Evolutionary conservation across 2,113 vertebrate species (phyloP).

Genomic region (Peromyscus maniculatus): DNA sequence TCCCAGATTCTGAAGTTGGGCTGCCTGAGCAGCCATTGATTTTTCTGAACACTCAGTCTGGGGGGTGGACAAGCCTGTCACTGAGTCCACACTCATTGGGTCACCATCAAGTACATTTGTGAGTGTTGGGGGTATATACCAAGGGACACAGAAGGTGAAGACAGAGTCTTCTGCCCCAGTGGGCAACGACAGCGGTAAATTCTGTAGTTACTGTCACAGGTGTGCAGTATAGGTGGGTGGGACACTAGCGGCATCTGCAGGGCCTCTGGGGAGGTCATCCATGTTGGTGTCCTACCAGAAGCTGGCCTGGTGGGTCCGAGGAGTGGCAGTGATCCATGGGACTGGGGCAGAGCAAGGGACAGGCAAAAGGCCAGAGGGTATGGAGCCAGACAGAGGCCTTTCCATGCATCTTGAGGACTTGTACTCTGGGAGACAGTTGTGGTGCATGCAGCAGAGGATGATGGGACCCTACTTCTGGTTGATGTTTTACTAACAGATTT

Average conservation of each 20-base stretch:
- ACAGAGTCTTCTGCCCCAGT: too few species aligned
- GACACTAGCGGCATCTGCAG: neutral
- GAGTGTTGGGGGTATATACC: neutral
- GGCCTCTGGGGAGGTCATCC: neutral
- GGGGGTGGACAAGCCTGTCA: neutral
- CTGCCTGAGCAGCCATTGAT: neutral
- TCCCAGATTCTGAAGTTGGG: neutral
- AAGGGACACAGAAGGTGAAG: neutral
- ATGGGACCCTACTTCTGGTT: neutral
- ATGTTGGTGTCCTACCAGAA: neutral
- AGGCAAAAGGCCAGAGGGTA: neutral
- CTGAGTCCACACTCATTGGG: neutral
- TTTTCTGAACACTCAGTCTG: neutral
- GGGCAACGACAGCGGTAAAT: too few species aligned
- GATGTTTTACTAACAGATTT: neutral
- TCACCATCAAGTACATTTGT: neutral
- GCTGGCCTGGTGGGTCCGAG: neutral
- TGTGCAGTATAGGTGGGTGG: fast-evolving
- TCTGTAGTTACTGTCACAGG: neutral
- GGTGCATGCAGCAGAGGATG: neutral
- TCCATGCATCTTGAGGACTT: neutral
- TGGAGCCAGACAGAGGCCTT: neutral
- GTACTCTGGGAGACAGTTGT: neutral
- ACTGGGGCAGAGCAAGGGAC: too few species aligned
- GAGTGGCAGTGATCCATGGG: neutral